Evolutionary conservation across 2,888 invertebrate species (phyloP).

Genomic region (Gryllus longicercus): DNA sequence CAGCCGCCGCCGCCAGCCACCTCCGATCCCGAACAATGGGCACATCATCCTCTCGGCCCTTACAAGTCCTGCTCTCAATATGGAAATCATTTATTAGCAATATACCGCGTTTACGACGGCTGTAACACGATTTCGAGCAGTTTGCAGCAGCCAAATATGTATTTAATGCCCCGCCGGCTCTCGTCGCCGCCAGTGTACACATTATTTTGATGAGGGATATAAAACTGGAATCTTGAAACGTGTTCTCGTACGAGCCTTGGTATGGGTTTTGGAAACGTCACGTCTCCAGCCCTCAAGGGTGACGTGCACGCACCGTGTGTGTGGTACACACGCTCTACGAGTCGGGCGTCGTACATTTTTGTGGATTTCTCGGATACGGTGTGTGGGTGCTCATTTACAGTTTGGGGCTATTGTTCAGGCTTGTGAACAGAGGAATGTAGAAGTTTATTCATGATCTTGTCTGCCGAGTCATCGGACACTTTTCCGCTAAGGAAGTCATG

Average conservation of each 20-base stretch:
- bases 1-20: slow-evolving; percentile 22
- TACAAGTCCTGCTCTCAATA: slow-evolving; percentile 17
- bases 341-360: too few relatives aligned
- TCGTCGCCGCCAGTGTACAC: not conserved
- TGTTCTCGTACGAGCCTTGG: not conserved
- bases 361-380: too few relatives aligned
- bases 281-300: too few relatives aligned
- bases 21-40: slow-evolving; percentile 20
- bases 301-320: too few relatives aligned
- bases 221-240: not conserved
- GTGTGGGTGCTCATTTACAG: too few relatives aligned
- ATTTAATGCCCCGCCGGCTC: not conserved
- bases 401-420: too few relatives aligned
- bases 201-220: slow-evolving; percentile 11
- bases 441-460: too few relatives aligned
- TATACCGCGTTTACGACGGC: slow-evolving; percentile 1
- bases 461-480: too few relatives aligned
- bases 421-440: too few relatives aligned
- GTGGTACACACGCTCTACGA: too few relatives aligned
- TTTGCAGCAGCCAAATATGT: slow-evolving; percentile 17
- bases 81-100: slow-evolving; percentile 11
- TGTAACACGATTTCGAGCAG: slow-evolving; percentile 10
- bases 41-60: slow-evolving; percentile 5
- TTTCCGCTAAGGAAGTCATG: too few relatives aligned
- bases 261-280: not conserved